These are phyloP conservation scores for Dendrolimus houi DNA, from an alignment of 2,888 invertebrate species.

Conservation along the genomic window DNA sequence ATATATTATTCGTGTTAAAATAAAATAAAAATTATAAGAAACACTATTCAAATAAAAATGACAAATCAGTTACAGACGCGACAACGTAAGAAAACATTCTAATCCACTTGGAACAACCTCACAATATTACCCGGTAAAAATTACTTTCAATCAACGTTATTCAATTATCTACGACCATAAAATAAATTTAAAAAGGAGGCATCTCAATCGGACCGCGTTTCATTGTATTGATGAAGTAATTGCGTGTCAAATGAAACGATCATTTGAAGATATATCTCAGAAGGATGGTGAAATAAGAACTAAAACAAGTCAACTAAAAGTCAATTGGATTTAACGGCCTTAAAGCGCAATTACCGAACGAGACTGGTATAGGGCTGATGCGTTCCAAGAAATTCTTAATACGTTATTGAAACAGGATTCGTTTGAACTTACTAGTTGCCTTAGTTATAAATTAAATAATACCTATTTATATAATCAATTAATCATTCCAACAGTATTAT, in stretches of 20 bases:
- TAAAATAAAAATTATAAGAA: too few species aligned
- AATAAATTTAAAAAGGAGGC: background rate
- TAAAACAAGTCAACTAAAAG: conserved; percentile 12
- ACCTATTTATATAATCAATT: too few species aligned
- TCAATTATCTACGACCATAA: background rate
- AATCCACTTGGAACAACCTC: too few species aligned
- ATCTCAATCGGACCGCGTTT: background rate
- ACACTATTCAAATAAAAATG: too few species aligned
- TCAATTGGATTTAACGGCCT: conserved; percentile 13
- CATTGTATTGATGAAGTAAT: background rate
- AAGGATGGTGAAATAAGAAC: conserved; percentile 12
- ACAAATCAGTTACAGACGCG: too few species aligned
- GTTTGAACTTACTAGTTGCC: too few species aligned
- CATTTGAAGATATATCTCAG: conserved; percentile 11
- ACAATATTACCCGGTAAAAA: background rate
- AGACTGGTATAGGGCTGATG: conserved; percentile 3
- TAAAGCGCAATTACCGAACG: conserved; percentile 17
- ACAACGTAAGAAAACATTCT: too few species aligned
- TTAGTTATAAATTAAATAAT: too few species aligned
- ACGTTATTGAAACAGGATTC: too few species aligned
- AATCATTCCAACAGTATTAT: too few species aligned
- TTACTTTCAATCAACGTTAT: background rate
- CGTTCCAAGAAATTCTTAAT: background rate
- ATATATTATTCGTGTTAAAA: too few species aligned
- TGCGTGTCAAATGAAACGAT: conserved; percentile 3